Base-by-base conservation (phyloP, 2,113 vertebrate genomes). In the Atrichornis clamosus region DNA sequence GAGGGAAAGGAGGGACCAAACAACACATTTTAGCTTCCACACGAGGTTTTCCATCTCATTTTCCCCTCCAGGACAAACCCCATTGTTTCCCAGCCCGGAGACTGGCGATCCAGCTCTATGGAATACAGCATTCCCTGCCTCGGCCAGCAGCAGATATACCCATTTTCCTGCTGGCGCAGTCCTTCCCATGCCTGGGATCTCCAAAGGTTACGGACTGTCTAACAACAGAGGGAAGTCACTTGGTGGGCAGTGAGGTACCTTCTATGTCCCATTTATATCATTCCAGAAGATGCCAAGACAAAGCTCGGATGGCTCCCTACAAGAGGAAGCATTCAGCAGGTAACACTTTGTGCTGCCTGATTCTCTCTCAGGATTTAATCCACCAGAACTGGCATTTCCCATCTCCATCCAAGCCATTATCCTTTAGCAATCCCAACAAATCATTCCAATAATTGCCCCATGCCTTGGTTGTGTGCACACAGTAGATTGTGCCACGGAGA, bases 391-490 rank as follows among this genome's bases (percentile, higher is more conserved):
- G 55, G 17, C 55, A 63, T 30, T 37, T 13, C 50, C 76, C 55
- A 63, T 32, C 41, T 13, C 50, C 76, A 69, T 15, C 28, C 27
- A 53, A 63, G 72, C 18, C 4, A 16, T 22, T 28, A 22, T 59
- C 21, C 35, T 90, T 53, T 0, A 49, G 19, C 7, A 47, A 50
- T 33, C 30, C 44, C 53, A 60, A 44, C 7, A 58, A 27, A 37
- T 23, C 5, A 27, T 33, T 37, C n/a, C 30, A 58, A 70, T 23
- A 72, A 21, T 2, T 22, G 32, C 41, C 73, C 65, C 41, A 7
- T 22, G 33, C 10, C 24, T 30, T 37, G 52, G 32, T 5, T 8
- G 7, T 3, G 7, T 6, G 27, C n/a, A 11, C 0, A 0, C 24
- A 2, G 33, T 50, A 32, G 44, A 9, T 11, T 4, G 21, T 23